phyloP scores from a whole-genome alignment of 2,113 vertebrate genomes.

The Datnioides undecimradiatus region DNA sequence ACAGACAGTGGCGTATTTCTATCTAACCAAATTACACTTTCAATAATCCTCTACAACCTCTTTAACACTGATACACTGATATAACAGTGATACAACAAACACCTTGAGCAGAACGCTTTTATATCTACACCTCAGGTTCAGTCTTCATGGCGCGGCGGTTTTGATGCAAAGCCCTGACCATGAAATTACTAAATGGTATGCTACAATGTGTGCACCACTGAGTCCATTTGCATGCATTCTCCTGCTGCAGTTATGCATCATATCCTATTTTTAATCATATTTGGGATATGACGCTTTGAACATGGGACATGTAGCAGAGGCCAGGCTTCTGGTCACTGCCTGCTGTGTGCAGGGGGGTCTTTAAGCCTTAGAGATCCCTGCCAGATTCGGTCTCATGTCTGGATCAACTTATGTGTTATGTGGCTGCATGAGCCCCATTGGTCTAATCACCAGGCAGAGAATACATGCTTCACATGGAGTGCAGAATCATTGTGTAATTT shows the following conservation, averaged over 20 bases:
- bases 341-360: neutral
- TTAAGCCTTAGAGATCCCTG: too few relatives aligned
- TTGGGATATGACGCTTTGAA: neutral
- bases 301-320: neutral
- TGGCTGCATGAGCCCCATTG: neutral
- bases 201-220: neutral
- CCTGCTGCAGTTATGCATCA: slow-evolving; percentile 19
- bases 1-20: neutral
- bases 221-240: slow-evolving; percentile 30
- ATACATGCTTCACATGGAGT: neutral
- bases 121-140: neutral
- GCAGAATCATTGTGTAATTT: too few relatives aligned
- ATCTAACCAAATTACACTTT: neutral
- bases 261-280: slow-evolving; percentile 23
- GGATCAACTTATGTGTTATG: neutral
- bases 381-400: neutral
- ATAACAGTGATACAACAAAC: neutral
- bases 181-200: slow-evolving; percentile 22
- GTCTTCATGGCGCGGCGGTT: slow-evolving; percentile 32
- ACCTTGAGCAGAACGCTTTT: slow-evolving; percentile 1
- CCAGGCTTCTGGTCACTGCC: neutral
- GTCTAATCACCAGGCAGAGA: neutral
- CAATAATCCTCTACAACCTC: neutral
- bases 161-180: slow-evolving; percentile 16
- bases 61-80: neutral